These are phyloP conservation scores for Agriopis leucophaearia DNA, from an alignment of 2,888 invertebrate genomes.

Conservation along the genomic window DNA sequence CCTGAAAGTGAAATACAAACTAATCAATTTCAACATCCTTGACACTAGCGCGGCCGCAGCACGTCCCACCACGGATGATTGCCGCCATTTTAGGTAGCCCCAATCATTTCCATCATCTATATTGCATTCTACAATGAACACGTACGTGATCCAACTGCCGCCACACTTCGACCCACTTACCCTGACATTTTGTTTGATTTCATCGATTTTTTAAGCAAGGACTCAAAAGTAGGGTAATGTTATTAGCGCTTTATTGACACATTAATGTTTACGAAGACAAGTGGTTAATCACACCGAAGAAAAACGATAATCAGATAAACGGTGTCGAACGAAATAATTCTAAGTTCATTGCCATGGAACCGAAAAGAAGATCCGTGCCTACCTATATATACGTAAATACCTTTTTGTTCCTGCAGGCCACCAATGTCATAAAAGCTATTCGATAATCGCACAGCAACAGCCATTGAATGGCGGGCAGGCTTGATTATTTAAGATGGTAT, in stretches of 20 bases:
- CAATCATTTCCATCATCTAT: constrained; percentile 64
- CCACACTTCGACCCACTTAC: constrained; percentile 63
- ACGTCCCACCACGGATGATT: constrained; percentile 63
- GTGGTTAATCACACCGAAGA: not conserved
- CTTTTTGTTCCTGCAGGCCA: too few relatives aligned
- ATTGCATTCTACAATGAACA: constrained; percentile 59
- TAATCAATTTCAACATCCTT: constrained; percentile 63
- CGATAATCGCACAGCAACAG: not conserved
- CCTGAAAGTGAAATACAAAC: constrained; percentile 35
- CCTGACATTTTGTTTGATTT: constrained; percentile 63
- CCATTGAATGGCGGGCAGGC: not conserved
- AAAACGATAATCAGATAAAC: not conserved
- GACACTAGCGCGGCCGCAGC: constrained; percentile 58
- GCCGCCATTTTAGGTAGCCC: constrained; percentile 63
- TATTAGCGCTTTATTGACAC: constrained; percentile 47
- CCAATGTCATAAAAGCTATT: too few relatives aligned
- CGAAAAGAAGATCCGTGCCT: too few relatives aligned
- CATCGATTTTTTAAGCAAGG: constrained; percentile 58
- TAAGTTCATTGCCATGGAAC: too few relatives aligned
- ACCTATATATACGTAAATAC: too few relatives aligned
- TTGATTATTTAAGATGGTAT: not conserved
- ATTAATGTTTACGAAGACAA: constrained; percentile 35
- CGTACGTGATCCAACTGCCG: constrained; percentile 67
- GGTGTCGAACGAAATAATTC: too few relatives aligned
- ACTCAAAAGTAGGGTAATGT: constrained; percentile 46